Base-by-base conservation (phyloP, 30 jellyfish, hydroid and myxozoan genomes). In the Hydra vulgaris region DNA sequence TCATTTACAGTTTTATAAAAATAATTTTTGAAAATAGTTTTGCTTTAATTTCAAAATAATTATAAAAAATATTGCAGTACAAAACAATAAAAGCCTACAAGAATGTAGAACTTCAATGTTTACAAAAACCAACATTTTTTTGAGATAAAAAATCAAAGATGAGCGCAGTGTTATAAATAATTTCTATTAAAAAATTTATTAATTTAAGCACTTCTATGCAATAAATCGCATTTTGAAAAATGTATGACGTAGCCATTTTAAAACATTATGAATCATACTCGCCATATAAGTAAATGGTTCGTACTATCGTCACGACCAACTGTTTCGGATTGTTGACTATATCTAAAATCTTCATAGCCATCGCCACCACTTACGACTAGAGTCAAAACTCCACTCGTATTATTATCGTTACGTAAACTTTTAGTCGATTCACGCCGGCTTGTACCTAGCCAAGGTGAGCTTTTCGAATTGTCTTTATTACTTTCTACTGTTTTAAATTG, bases 301-400 rank as follows among this genome's bases (percentile, higher is more conserved):
- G 99, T 94, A 73, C 99, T 94, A 81, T 94, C 99, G 75, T 94
- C 99, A 15, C 99, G 89, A 25, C 99, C 99, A 66, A 94, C 99
- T 7, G 99, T 55, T 75, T 94, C 99, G 22, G 96, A 77, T 18
- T 89, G 90, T 8, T 95, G 96, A 76, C 89, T 94, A 7, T 94
- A 72, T 78, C 95, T 84, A 81, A 94, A 94, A 73, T 94, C 96
- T 56, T 94, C 99, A 84, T 94, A 94, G 67, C 99, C 99, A 72
- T 94, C 99, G 20, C 99, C 99, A 18, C 99, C 99, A 72, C 99
- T 87, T 0, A 94, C 81, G 22, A 94, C 99, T 23, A 94, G 72
- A 67, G 96, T 88, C 77, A 94, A 90, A 66, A 84, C 84, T 20
- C 70, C 90, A 72, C 18, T 83, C 1, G 67, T 24, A 56, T 83